Percentiles rank a stretch among this genome's conserved stretches.
Conservation (phyloP, 2,797 vertebrate species). For the Spatula versicolor region DNA sequence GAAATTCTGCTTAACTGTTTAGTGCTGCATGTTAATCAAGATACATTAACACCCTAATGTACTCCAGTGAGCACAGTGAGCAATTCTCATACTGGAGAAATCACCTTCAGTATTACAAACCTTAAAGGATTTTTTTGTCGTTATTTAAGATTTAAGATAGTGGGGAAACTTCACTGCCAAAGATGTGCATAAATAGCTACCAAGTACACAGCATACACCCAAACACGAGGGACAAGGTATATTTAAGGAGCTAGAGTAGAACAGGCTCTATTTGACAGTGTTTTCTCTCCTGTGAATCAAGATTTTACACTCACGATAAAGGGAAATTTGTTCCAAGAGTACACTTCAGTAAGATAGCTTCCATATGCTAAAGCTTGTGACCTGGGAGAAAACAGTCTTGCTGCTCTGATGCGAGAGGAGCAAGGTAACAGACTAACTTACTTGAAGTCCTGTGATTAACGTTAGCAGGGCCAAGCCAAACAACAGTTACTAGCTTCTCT, state of each 20-base stretch:
- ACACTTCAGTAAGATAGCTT: not conserved
- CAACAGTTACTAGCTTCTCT: not conserved
- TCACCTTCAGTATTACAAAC: not conserved
- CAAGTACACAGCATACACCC: not conserved
- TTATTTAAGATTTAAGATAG: not conserved
- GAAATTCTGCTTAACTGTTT: slow-evolving; percentile 54
- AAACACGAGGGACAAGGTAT: not conserved
- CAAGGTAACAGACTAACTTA: not conserved
- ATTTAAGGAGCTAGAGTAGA: not conserved
- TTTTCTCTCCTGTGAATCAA: not conserved
- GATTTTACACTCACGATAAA: not conserved
- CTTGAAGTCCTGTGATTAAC: not conserved
- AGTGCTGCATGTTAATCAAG: slow-evolving; percentile 24
- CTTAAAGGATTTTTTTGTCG: not conserved
- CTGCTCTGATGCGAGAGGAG: not conserved
- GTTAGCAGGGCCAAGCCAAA: not conserved
- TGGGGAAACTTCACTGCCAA: not conserved
- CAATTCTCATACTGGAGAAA: not conserved
- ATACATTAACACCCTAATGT: not conserved
- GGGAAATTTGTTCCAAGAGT: not conserved
- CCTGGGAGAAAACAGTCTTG: not conserved
- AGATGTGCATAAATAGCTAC: not conserved
- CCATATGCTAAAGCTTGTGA: not conserved
- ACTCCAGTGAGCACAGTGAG: not conserved
- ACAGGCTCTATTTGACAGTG: not conserved